Evolutionary conservation across 2,888 invertebrate species (phyloP), one percentile per base, ranked within the genome.

Genomic region (Pycnomerus fuliginosus): DNA sequence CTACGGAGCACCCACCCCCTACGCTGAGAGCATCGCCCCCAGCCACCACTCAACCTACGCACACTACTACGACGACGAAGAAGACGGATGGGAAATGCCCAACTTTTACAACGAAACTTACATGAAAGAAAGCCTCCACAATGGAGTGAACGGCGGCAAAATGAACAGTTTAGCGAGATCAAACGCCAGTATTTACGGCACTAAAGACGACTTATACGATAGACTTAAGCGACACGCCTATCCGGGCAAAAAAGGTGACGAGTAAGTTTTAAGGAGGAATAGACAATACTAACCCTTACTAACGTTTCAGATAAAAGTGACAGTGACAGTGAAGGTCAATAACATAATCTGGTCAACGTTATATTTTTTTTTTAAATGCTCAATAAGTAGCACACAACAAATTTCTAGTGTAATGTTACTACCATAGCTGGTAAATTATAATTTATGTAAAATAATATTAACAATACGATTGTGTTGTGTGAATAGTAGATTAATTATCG

Each of bases 61-160:
- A 2, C 94, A 94, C 69, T 94, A 94, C 70, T 94, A 94, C 61
- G 93, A 94, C 67, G 93, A 94, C 60, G 94, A 94, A 67, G 94
- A 94, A 72, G 94, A 94, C 62, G 94, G 93, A 30, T 94, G 94
- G 94, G 94, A 94, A 69, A 94, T 94, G 94, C 94, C 94, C 0
- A 94, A 94, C 73, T 94, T 94, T 73, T 94, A 94, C 74, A 93
- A 93, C 70, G 94, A 94, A 74, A 92, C 93, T 1, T 94, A 94
- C 67, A 92, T 94, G 92, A 94, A 94, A 75, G 91, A 91, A 76
- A 83, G 91, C 66, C 79, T 93, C 41, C 92, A 92, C 71, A 90
- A 87, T 60, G 86, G 87, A 13, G 84, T 85, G 72, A 90, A 87
- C 60, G 84, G 85, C 73, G 84, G 85, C 73, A 92, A 92, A 73